A percentile compares a stretch with the other conserved stretches of the same genome.
Conservation (phyloP, 2,113 vertebrate species). For the Vanacampus margaritifer region DNA sequence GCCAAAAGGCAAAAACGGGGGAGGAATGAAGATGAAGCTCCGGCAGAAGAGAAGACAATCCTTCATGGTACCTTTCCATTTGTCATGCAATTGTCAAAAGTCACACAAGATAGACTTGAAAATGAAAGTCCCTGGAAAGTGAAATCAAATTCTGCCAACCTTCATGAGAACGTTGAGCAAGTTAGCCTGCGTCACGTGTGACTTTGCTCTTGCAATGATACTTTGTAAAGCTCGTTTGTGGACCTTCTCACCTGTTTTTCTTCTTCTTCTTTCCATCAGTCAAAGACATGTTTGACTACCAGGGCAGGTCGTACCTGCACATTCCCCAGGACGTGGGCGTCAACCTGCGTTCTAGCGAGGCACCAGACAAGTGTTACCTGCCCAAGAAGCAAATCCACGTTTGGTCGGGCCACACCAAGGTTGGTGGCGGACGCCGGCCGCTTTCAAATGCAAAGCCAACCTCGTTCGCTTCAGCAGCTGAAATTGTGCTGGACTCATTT, state of each 20-base stretch:
- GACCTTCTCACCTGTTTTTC: too few species aligned
- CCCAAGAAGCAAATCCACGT: conserved; percentile 98
- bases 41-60: conserved; percentile 94
- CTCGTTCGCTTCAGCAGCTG: not conserved
- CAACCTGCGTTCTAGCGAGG: conserved; percentile 85
- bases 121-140: too few species aligned
- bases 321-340: conserved; percentile 96
- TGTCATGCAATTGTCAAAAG: too few species aligned
- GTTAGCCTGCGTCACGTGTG: too few species aligned
- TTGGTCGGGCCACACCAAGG: conserved; percentile 98
- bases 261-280: conserved; percentile 64
- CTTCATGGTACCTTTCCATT: conserved; percentile 81
- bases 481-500: not conserved
- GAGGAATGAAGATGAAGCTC: conserved; percentile 90
- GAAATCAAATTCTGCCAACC: too few species aligned
- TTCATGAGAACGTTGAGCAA: too few species aligned
- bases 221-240: too few species aligned
- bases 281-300: conserved; percentile 98
- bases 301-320: conserved; percentile 95
- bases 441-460: not conserved
- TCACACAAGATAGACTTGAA: too few species aligned
- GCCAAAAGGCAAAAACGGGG: conserved; percentile 98
- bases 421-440: conserved; percentile 44
- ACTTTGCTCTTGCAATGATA: too few species aligned
- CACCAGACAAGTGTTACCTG: conserved; percentile 95